Evolutionary conservation across 2,797 vertebrate genomes (phyloP), one percentile per base, ranked within the genome.

Genomic region (Macropodus opercularis): DNA sequence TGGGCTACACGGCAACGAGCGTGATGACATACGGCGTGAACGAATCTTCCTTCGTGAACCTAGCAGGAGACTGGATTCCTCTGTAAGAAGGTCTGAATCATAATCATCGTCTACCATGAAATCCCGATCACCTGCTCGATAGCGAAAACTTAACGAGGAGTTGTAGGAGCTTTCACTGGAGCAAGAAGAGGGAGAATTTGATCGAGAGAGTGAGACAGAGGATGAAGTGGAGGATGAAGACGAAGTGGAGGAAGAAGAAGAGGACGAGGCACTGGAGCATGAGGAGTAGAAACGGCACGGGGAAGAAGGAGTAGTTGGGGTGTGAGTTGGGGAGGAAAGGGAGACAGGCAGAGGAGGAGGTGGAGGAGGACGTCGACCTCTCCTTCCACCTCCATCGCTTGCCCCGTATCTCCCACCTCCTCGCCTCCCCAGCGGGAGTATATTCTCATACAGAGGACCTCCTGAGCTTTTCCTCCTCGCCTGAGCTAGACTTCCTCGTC

Each of bases 381-480:
- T 91, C 27, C 91, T 87, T 46, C 87, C 87, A 54, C 40, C 69
- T 43, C 81, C 89, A 47, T 92, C 91, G 2, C 88, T 60, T 38
- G 70, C 79, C 32, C 88, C 91, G 7, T 92, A 91, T 57, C 90
- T 85, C 26, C 89, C 90, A 47, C 91, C 92, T 54, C 91, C 90
- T 77, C 92, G 83, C 48, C 92, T 82, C 39, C 93, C 92, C 6
- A 93, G 78, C 32, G 92, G 93, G 53, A 92, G 89, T 58, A 94
- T 93, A 54, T 93, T 94, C 77, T 94, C 92, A 46, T 94, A 94
- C 5, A 93, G 70, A 0, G 92, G 92, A 23, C 89, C 91, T 19
- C 92, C 91, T 78, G 94, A 92, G 86, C 93, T 72, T 91, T 95
- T 91, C 77, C 92, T 90, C 80, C 94, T 91, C 62, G 92, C 44